phyloP scores from a whole-genome alignment of 2,888 invertebrate species.

The Pecten maximus region DNA sequence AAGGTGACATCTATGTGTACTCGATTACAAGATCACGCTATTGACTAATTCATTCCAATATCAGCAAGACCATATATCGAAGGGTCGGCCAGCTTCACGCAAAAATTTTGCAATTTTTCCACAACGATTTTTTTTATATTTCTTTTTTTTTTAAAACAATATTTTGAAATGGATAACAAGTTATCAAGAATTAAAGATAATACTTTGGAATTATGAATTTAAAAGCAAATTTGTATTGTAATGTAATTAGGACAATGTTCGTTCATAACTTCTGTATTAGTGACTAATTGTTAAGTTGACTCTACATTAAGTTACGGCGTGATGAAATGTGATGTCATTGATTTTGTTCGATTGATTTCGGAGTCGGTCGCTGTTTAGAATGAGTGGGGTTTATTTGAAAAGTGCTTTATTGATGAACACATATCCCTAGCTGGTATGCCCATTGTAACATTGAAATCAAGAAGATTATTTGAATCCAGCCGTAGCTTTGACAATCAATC shows the following conservation, averaged over 20 bases:
- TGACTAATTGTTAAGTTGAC: no score
- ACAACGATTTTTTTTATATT: no score
- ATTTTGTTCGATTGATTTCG: neutral
- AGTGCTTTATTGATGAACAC: conserved; percentile 12
- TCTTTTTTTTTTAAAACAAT: no score
- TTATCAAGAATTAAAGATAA: no score
- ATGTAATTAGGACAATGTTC: no score
- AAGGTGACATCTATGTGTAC: neutral
- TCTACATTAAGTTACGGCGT: neutral
- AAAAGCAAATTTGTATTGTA: no score
- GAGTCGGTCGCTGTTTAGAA: neutral
- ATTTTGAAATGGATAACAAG: no score
- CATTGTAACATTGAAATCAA: neutral
- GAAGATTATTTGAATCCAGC: neutral
- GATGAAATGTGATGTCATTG: neutral
- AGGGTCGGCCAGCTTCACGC: no score
- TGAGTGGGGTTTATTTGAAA: neutral
- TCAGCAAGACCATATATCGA: no score
- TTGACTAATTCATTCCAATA: neutral
- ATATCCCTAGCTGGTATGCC: neutral
- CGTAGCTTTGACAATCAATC: neutral
- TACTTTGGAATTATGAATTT: no score
- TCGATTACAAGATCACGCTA: neutral
- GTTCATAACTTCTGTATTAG: no score
- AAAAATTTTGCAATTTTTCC: no score